Conservation (phyloP, 1,140 invertebrate species). For the Zaprionus ghesquierei region DNA sequence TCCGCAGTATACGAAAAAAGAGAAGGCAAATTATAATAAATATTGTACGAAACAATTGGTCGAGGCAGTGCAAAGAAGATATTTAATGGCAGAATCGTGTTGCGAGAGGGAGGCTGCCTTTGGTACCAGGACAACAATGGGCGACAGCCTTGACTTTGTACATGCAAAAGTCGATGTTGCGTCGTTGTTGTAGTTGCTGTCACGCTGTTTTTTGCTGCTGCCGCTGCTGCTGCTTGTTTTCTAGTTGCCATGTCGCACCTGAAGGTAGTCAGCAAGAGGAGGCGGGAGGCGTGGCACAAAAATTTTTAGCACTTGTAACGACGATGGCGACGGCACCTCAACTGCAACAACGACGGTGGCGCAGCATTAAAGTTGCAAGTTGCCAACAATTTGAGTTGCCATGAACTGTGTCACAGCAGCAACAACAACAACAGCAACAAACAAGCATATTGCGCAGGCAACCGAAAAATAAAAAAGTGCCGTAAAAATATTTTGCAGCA, state of each 20-base stretch:
- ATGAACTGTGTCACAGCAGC: neutral
- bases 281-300: constrained; percentile 17
- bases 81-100: neutral
- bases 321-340: neutral
- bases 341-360: constrained; percentile 13
- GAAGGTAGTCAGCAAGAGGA: neutral
- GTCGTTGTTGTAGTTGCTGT: neutral
- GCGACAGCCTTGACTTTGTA: constrained; percentile 69
- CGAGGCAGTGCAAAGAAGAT: constrained; percentile 21
- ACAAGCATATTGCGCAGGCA: neutral
- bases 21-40: constrained; percentile 23
- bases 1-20: neutral
- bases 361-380: constrained; percentile 17
- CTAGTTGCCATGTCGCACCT: constrained; percentile 26
- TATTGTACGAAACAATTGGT: constrained; percentile 32
- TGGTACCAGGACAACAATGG: constrained; percentile 26
- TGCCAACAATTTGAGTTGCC: constrained; percentile 3
- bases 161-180: constrained; percentile 59
- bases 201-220: neutral
- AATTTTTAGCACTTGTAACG: constrained; percentile 31
- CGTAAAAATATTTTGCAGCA: constrained; percentile 12
- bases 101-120: neutral
- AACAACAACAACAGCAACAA: neutral
- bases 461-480: neutral
- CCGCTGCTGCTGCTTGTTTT: neutral